Evolutionary conservation across 1,140 invertebrate species (phyloP), one percentile per base, ranked within the genome.

Genomic region (Hestina assimilis): DNA sequence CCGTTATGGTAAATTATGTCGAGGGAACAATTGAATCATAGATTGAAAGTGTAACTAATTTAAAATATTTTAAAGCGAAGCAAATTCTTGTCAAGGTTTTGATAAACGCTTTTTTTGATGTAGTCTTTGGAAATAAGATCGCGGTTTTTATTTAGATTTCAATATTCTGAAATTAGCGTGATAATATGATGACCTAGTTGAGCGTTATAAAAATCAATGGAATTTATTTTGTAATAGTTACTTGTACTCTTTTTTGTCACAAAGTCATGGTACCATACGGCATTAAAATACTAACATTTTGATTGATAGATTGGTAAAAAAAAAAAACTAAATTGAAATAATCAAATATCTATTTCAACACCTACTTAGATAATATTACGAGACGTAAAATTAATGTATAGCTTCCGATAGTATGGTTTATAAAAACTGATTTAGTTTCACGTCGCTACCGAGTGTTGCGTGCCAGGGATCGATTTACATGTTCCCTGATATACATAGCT

Each of bases 381-480:
- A 17, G 12, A 50, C 12, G 4, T 38, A 4, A 38, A 35, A 33
- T 24, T 29, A 43, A 53, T 21, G 40, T 21, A 24, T 42, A 43
- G 43, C 17, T 17, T 21, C 38, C 9, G 4, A 20, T 33, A 17
- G 23, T 29, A n/a, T 20, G 17, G 28, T 47, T 26, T 17, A 21
- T 41, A 52, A 52, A 65, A 29, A 17, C 31, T 38, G 29, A 51
- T 51, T 50, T 43, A 57, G 40, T 59, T 62, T 55, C 46, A 54
- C 41, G 48, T 46, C 15, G 52, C 53, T 56, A 50, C 56, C 42
- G 59, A 38, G 33, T 28, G 69, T 84, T 79, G 82, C 82, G 76
- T 85, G 82, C 59, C 52, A 58, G 53, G 62, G 65, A 72, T 75
- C 73, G 72, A 85, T 83, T 83, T 79, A 85, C 78, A 77, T 69